A percentile compares a stretch with the other conserved stretches of the same genome.
These are phyloP conservation scores for Chrysaora quinquecirrha DNA, from an alignment of 30 jellyfish, hydroid and myxozoan genomes.

Conservation along the genomic window DNA sequence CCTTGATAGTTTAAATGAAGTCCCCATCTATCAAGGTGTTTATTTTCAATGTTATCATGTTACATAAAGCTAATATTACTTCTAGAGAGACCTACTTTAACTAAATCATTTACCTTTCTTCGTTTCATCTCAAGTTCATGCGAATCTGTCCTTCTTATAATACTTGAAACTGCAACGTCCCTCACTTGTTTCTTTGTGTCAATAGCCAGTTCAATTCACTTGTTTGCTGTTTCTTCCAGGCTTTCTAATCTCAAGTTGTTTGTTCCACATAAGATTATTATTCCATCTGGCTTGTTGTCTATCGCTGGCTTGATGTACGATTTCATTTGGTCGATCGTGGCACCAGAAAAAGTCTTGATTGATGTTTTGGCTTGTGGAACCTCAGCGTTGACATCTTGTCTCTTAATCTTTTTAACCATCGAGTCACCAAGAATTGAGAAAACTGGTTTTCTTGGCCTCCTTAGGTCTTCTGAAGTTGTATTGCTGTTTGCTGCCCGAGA, in stretches of 20 bases:
- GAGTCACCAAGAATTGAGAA: neutral
- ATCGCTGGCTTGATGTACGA: neutral
- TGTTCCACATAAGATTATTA: neutral
- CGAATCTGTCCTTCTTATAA: neutral
- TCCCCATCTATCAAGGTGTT: neutral
- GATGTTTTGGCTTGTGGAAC: neutral
- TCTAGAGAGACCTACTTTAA: neutral
- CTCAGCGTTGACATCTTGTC: neutral
- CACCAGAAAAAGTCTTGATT: neutral
- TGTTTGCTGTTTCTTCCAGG: neutral
- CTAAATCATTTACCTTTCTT: neutral
- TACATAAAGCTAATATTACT: neutral
- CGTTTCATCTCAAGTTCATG: neutral
- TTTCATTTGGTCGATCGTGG: neutral
- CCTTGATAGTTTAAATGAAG: neutral
- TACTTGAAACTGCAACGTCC: neutral
- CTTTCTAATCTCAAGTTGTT: neutral
- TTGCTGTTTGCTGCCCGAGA: too few relatives aligned
- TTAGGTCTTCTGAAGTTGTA: too few relatives aligned
- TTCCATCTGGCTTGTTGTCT: conserved; percentile 1
- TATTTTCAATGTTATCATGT: neutral
- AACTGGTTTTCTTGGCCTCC: neutral
- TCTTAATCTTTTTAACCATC: neutral
- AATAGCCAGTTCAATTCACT: neutral
- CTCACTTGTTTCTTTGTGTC: neutral